Base-by-base conservation (phyloP, 2,797 vertebrate species). In the Neosilurus hyrtlii region DNA sequence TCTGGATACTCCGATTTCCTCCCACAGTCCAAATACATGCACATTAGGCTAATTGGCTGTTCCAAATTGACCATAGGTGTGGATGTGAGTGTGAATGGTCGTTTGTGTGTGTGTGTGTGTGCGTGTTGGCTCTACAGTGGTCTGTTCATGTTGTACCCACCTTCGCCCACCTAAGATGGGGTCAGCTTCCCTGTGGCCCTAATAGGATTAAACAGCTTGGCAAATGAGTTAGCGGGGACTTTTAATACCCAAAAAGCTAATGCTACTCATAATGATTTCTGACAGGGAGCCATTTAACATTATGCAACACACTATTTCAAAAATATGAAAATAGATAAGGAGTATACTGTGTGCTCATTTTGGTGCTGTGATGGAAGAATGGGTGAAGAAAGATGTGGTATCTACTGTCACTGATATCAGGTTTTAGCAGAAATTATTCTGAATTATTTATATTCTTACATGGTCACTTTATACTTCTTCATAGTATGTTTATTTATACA, bases 401-500 rank as follows among this genome's bases (percentile, higher is more conserved):
- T 14, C 12, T 66, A 6, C 9, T n/a, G 61, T 22, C 9, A 62
- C 22, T 10, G 8, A 62, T n/a, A 71, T 52, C 2, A 52, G 49
- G 15, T 72, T n/a, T 71, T 72, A 52, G n/a, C 49, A 52, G 70
- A 15, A 12, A 52, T 72, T 72, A 72, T 16, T 72, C 52, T 72
- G 30, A 1, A 26, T 26, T 15, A 72, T 43, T 68, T 59, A 37
- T 15, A 49, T 63, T 6, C 49, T 51, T 7, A n/a, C 3, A 9
- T 72, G 70, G 56, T 62, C 8, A 51, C 63, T 52, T 76, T 61
- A 61, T 15, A 14, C 6, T 73, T 56, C 9, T 18, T 22, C 4
- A 11, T 18, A 18, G 52, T 20, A 56, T 11, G 14, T 49, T 2
- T 37, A 65, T 65, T 79, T 10, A 26, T 79, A 24, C 16, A 61